phyloP scores from a whole-genome alignment of 2,797 vertebrate species.

The Babyrousa celebensis region DNA sequence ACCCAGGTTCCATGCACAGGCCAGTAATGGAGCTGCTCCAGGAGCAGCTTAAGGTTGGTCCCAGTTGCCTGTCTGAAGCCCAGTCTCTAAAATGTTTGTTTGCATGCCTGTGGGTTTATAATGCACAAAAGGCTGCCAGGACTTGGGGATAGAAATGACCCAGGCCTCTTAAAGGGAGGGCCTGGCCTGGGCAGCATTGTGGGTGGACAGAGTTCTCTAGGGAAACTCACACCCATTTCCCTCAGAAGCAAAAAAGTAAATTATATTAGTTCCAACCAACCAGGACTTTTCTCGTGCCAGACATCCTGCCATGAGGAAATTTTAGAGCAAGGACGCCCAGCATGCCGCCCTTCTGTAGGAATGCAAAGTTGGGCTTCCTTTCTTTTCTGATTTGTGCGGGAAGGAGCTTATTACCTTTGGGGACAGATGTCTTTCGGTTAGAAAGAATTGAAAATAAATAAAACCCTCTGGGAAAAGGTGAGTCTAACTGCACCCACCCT shows the following conservation, averaged over 20 bases:
- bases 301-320: conserved; percentile 81
- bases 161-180: conserved; percentile 48
- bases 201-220: conserved; percentile 65
- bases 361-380: conserved; percentile 72
- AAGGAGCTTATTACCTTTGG: conserved; percentile 76
- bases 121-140: conserved; percentile 20
- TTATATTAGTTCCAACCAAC: conserved; percentile 84
- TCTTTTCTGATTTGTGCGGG: conserved; percentile 72
- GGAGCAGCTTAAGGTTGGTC: neutral
- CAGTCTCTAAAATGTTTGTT: conserved; percentile 47
- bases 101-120: neutral
- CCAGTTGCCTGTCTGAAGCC: neutral
- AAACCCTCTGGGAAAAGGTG: conserved; percentile 81
- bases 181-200: conserved; percentile 12
- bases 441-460: conserved; percentile 78
- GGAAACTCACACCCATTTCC: conserved; percentile 77
- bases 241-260: conserved; percentile 76
- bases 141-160: conserved; percentile 20
- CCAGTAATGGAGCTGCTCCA: neutral
- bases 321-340: conserved; percentile 79
- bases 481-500: conserved; percentile 48
- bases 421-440: conserved; percentile 74
- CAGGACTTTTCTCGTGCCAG: conserved; percentile 77
- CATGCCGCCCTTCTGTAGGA: conserved; percentile 63
- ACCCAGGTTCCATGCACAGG: neutral